phyloP scores from a whole-genome alignment of 2,888 invertebrate species.

The Caenorhabditis doughertyi region DNA sequence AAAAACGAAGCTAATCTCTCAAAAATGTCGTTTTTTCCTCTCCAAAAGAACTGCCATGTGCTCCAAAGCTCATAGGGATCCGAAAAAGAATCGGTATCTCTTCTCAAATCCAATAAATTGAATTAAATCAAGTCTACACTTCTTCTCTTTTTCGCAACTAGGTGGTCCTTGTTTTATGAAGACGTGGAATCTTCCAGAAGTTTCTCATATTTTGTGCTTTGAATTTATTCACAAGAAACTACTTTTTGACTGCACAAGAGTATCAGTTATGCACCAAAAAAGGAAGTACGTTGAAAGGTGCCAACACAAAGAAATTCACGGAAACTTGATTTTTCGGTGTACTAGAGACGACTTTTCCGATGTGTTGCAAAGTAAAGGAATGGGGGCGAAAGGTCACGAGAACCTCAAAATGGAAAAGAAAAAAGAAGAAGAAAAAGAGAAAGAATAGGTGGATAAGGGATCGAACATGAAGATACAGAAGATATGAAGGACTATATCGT shows the following conservation, averaged over 20 bases:
- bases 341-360: neutral
- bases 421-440: neutral
- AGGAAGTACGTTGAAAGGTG: conserved; percentile 41
- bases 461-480: conserved; percentile 2
- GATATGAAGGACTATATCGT: neutral
- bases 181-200: neutral
- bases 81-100: neutral
- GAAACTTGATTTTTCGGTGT: conserved; percentile 46
- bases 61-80: conserved; percentile 1
- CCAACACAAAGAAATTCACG: conserved; percentile 37
- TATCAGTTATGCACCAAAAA: conserved; percentile 45
- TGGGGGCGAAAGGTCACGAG: conserved; percentile 49
- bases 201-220: conserved; percentile 9
- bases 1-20: conserved; percentile 29
- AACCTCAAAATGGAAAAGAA: neutral
- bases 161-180: conserved; percentile 19
- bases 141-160: neutral
- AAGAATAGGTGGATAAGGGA: neutral
- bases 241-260: neutral
- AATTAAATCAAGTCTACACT: conserved; percentile 28
- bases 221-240: conserved; percentile 1
- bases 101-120: conserved; percentile 14
- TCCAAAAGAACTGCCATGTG: neutral
- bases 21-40: neutral
- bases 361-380: conserved; percentile 5